These are phyloP conservation scores for Lycaena phlaeas DNA, from an alignment of 2,888 invertebrate genomes.

Conservation along the genomic window DNA sequence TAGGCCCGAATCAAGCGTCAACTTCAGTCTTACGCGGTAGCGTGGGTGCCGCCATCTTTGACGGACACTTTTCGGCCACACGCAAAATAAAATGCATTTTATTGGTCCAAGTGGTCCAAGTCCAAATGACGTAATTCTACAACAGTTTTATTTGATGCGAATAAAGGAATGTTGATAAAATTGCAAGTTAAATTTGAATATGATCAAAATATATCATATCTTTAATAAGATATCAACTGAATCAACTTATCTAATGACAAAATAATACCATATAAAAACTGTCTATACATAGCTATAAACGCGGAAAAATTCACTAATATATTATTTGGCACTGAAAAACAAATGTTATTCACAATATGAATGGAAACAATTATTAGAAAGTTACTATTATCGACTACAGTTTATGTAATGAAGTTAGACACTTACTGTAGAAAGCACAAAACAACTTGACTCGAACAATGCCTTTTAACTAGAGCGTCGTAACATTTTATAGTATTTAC, in stretches of 20 bases:
- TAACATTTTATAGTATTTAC: no score
- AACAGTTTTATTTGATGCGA: constrained; percentile 15
- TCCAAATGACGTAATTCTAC: constrained; percentile 17
- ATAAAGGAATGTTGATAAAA: neutral
- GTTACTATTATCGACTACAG: neutral
- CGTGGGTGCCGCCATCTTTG: constrained; percentile 14
- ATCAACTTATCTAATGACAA: no score
- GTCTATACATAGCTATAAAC: no score
- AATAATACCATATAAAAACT: no score
- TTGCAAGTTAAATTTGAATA: neutral
- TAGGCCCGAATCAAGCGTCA: constrained; percentile 33
- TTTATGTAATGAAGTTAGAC: no score
- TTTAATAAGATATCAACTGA: neutral
- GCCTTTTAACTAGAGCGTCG: no score
- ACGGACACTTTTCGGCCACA: constrained; percentile 11
- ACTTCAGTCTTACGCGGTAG: constrained; percentile 30
- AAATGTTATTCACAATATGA: constrained; percentile 12
- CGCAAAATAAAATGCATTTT: constrained; percentile 20
- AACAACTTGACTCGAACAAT: no score
- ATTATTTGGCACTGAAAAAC: constrained; percentile 43
- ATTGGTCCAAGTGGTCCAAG: constrained; percentile 29
- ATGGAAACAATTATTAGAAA: neutral
- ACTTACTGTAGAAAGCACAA: no score
- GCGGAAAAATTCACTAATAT: constrained; percentile 17
- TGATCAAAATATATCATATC: neutral